Conservation (phyloP, 1,140 invertebrate genomes). For the Grapholita molesta region DNA sequence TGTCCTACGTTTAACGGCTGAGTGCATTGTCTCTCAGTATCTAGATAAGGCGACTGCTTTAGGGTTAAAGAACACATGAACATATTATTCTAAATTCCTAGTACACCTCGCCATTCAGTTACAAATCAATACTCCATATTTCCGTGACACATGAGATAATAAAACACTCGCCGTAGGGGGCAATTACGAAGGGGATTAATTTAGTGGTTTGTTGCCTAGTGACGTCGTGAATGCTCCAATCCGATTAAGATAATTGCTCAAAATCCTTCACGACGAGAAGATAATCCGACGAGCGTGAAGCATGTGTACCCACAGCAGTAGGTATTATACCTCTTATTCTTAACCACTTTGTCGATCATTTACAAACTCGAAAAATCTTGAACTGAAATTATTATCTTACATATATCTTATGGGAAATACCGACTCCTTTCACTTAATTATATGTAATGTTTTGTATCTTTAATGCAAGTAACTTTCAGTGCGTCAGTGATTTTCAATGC, state of each 20-base stretch:
- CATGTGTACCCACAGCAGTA: conserved; percentile 2
- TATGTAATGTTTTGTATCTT: too few species aligned
- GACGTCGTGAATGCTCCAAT: conserved; percentile 51
- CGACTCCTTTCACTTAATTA: too few species aligned
- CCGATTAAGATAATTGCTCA: conserved; percentile 20
- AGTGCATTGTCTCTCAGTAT: too few species aligned
- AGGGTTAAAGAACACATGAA: too few species aligned
- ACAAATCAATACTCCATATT: neutral
- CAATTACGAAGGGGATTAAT: conserved; percentile 65
- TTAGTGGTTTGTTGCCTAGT: conserved; percentile 69
- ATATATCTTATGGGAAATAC: too few species aligned
- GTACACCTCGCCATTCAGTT: neutral
- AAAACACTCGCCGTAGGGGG: conserved; percentile 32
- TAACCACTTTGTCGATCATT: neutral
- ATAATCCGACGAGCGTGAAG: conserved; percentile 70
- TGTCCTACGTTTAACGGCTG: too few species aligned
- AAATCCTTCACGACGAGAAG: conserved; percentile 18
- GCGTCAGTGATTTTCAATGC: too few species aligned
- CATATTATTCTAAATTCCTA: neutral
- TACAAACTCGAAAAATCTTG: too few species aligned
- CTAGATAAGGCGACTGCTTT: too few species aligned
- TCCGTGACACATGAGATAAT: neutral
- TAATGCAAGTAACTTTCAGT: too few species aligned
- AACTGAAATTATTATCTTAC: too few species aligned
- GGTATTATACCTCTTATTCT: neutral